These are phyloP conservation scores for Cisticola juncidis DNA, from an alignment of 2,113 vertebrate species.

Conservation along the genomic window DNA sequence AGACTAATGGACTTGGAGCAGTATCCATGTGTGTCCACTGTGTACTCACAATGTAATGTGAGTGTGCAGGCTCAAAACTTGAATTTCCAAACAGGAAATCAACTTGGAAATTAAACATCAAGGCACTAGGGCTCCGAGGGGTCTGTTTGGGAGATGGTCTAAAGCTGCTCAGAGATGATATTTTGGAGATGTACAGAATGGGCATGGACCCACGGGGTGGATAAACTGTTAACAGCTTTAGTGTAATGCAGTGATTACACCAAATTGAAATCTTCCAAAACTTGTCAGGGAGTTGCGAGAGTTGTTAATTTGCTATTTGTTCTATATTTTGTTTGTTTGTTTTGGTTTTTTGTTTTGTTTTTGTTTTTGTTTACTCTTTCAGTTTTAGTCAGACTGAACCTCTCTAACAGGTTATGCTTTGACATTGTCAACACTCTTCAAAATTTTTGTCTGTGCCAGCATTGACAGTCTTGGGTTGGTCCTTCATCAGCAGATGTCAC, in stretches of 20 bases:
- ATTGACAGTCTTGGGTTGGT: neutral
- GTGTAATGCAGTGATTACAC: too few species aligned
- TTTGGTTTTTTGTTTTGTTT: too few species aligned
- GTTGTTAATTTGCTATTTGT: too few species aligned
- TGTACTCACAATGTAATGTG: accelerated
- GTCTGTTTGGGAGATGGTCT: neutral
- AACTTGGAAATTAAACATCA: neutral
- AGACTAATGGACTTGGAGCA: neutral
- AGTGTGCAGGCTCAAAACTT: too few species aligned
- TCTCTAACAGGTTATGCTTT: neutral
- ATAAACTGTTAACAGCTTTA: neutral
- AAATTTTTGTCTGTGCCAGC: neutral
- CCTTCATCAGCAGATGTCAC: neutral
- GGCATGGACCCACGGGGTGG: neutral
- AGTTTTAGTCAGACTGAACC: neutral
- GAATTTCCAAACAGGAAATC: neutral
- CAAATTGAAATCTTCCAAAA: too few species aligned
- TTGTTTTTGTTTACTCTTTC: too few species aligned
- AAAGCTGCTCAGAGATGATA: accelerated
- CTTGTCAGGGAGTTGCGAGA: too few species aligned
- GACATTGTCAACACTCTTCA: neutral
- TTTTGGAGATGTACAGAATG: neutral
- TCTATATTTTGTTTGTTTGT: too few species aligned
- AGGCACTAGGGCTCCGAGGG: neutral
- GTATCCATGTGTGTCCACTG: accelerated